Percentiles rank a stretch among this genome's conserved stretches.
phyloP scores from a whole-genome alignment of 2,113 vertebrate species.

The Colistium nudipinnis region DNA sequence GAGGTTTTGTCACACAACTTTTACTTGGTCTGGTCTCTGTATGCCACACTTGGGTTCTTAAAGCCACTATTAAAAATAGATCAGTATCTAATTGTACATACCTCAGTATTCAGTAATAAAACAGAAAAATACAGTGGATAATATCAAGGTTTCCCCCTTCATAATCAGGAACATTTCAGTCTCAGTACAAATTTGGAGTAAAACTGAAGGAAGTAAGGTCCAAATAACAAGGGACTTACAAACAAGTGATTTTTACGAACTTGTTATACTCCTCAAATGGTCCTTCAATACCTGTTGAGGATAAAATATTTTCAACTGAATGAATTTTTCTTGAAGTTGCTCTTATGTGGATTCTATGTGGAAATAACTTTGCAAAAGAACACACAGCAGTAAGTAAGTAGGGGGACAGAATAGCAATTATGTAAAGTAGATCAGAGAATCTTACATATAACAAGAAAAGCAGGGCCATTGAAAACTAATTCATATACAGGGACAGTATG shows the following conservation, averaged over 20 bases:
- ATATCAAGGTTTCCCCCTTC: conserved; percentile 64
- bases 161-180: conserved; percentile 75
- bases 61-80: conserved; percentile 51
- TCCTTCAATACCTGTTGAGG: conserved; percentile 87
- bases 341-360: conserved; percentile 78
- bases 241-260: conserved; percentile 86
- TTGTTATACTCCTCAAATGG: conserved; percentile 86
- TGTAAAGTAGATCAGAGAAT: conserved; percentile 57
- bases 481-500: conserved; percentile 52
- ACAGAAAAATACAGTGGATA: conserved; percentile 70
- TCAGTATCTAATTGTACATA: conserved; percentile 57
- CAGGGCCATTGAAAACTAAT: conserved; percentile 48
- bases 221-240: conserved; percentile 87
- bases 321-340: conserved; percentile 71
- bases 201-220: conserved; percentile 82
- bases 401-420: conserved; percentile 66
- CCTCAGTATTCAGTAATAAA: conserved; percentile 56
- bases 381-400: conserved; percentile 71
- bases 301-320: conserved; percentile 87
- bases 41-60: conserved; percentile 49
- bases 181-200: conserved; percentile 77
- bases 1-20: conserved; percentile 68
- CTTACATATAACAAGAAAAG: conserved; percentile 59
- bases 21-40: conserved; percentile 57
- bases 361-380: conserved; percentile 76